Evolutionary conservation across 37 sponge, comb jelly and placozoan species (phyloP).

Genomic region (Cliona cf. orientalis): DNA sequence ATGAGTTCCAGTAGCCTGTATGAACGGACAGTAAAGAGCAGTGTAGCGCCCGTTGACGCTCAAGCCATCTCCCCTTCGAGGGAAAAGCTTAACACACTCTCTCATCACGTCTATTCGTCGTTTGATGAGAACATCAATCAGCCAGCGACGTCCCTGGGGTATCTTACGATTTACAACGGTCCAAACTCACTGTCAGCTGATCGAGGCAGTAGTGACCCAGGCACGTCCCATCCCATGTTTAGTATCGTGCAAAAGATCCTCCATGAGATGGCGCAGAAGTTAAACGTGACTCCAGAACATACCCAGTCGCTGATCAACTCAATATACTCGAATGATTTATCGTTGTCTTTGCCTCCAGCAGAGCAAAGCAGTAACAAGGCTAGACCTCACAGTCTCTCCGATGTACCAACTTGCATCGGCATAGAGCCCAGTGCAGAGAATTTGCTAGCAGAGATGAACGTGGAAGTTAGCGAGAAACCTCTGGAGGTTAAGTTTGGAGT

Average conservation of each 20-base stretch:
- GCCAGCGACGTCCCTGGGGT: background rate
- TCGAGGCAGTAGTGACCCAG: too few species aligned
- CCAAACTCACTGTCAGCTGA: too few species aligned
- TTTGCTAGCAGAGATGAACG: background rate
- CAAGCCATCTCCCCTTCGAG: slow-evolving; percentile 2
- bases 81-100: slow-evolving; percentile 5
- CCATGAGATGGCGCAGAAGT: background rate
- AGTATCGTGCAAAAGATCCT: slow-evolving; percentile 11
- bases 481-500: slow-evolving; percentile 1
- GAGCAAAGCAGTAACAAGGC: too few species aligned
- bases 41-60: background rate
- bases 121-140: background rate
- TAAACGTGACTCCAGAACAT: slow-evolving; percentile 1
- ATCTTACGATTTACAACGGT: too few species aligned
- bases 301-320: background rate
- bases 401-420: background rate
- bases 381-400: too few species aligned
- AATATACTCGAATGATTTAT: too few species aligned
- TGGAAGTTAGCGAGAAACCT: background rate
- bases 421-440: too few species aligned
- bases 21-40: background rate
- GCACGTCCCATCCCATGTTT: background rate
- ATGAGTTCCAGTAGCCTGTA: slow-evolving; percentile 17
- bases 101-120: background rate
- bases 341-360: too few species aligned